Evolutionary conservation across 2,888 invertebrate species (phyloP).

Genomic region (Lepidocyrtinus sp.): DNA sequence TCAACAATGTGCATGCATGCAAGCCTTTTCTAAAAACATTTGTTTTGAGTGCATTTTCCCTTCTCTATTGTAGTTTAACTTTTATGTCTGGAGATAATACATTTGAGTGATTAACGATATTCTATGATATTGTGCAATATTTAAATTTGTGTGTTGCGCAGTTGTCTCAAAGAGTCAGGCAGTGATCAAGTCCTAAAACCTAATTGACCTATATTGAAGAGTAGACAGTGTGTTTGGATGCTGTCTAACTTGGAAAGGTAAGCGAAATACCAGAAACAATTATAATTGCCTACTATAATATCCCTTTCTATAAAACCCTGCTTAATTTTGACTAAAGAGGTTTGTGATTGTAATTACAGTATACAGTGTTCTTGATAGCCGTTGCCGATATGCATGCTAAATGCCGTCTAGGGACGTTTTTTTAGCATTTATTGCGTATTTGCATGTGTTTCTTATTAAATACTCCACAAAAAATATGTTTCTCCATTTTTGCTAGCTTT

Average conservation of each 20-base stretch:
- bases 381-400: no score
- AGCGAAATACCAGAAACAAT: constrained; percentile 34
- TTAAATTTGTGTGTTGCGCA: constrained; percentile 49
- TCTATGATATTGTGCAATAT: constrained; percentile 44
- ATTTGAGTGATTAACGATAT: not conserved
- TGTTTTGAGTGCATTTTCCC: not conserved
- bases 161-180: constrained; percentile 34
- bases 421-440: no score
- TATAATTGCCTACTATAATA: no score
- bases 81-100: not conserved
- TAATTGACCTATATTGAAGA: constrained; percentile 52
- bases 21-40: not conserved
- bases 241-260: constrained; percentile 45
- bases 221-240: constrained; percentile 32
- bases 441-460: no score
- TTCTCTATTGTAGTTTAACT: not conserved
- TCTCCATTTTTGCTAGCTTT: not conserved
- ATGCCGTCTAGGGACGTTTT: no score
- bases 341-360: no score
- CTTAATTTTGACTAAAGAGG: no score
- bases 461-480: no score
- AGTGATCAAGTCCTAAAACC: constrained; percentile 44
- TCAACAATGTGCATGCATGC: no score
- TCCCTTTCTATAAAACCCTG: no score
- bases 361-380: no score